These are phyloP conservation scores for Paramisgurnus dabryanus DNA, from an alignment of 2,113 vertebrate genomes.

Conservation along the genomic window DNA sequence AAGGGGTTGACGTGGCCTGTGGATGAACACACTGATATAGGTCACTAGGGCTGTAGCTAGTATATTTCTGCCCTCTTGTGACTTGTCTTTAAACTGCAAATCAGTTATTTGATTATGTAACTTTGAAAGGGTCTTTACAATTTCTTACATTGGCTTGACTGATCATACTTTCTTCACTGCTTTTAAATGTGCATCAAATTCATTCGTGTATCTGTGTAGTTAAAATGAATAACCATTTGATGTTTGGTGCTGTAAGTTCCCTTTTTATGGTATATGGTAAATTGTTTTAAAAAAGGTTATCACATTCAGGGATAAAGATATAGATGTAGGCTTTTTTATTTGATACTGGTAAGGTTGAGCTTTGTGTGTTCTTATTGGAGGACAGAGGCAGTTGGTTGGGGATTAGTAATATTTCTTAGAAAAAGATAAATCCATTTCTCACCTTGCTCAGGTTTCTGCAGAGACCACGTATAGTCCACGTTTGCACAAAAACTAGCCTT, in stretches of 20 bases:
- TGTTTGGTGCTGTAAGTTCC: no score
- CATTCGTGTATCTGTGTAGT: background rate
- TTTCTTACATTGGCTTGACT: background rate
- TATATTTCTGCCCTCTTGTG: slow-evolving; percentile 32
- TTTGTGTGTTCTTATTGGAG: background rate
- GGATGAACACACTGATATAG: no score
- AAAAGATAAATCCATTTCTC: slow-evolving; percentile 17
- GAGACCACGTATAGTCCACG: background rate
- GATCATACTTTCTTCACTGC: background rate
- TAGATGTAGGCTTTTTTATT: background rate
- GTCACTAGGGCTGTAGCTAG: background rate
- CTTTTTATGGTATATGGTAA: background rate
- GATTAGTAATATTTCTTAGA: background rate
- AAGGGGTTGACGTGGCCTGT: background rate
- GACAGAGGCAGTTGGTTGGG: background rate
- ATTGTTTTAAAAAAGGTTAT: background rate
- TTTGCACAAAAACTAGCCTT: background rate
- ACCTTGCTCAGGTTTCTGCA: slow-evolving; percentile 29
- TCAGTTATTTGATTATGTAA: background rate
- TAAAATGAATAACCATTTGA: background rate
- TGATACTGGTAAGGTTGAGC: background rate
- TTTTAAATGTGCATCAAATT: background rate
- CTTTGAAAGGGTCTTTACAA: background rate
- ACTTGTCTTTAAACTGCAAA: background rate
- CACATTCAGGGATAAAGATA: background rate